phyloP scores from a whole-genome alignment of 2,888 invertebrate species.

The Acrobasis repandana region DNA sequence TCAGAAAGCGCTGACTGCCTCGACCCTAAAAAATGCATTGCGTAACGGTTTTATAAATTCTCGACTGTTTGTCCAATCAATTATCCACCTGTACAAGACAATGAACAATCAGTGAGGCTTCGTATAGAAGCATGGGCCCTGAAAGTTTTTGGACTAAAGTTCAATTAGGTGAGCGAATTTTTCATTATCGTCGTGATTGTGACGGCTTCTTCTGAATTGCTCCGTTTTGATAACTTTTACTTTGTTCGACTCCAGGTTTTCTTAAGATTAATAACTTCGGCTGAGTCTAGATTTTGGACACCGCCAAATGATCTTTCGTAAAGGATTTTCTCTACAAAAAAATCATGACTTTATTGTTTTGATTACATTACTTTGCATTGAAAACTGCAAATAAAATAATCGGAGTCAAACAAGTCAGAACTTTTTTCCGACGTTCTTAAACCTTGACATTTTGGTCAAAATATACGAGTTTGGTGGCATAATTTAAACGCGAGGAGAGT shows the following conservation, averaged over 20 bases:
- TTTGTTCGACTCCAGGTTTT: conserved; percentile 8
- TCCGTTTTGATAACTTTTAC: conserved; percentile 13
- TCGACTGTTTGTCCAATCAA: conserved; percentile 75
- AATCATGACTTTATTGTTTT: not conserved
- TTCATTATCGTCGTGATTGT: conserved; percentile 8
- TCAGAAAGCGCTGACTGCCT: conserved; percentile 79
- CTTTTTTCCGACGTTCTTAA: not conserved
- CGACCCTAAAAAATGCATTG: conserved; percentile 82
- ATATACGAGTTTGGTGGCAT: not conserved
- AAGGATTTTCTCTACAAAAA: not conserved
- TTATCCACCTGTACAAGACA: conserved; percentile 68
- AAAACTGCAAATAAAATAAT: not conserved
- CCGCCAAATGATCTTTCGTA: not conserved
- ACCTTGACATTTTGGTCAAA: conserved; percentile 24
- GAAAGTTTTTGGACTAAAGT: conserved; percentile 29
- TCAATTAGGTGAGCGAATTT: conserved; percentile 23
- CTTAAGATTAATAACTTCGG: conserved; percentile 3
- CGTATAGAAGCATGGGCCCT: conserved; percentile 25
- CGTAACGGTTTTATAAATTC: conserved; percentile 79
- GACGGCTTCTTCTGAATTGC: conserved; percentile 8
- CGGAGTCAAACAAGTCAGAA: not conserved
- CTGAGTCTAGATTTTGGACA: not conserved
- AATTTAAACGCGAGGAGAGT: not conserved
- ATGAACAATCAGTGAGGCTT: conserved; percentile 37
- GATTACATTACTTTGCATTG: not conserved